These are phyloP conservation scores for Meganola albula DNA, from an alignment of 2,888 invertebrate species.

Conservation along the genomic window DNA sequence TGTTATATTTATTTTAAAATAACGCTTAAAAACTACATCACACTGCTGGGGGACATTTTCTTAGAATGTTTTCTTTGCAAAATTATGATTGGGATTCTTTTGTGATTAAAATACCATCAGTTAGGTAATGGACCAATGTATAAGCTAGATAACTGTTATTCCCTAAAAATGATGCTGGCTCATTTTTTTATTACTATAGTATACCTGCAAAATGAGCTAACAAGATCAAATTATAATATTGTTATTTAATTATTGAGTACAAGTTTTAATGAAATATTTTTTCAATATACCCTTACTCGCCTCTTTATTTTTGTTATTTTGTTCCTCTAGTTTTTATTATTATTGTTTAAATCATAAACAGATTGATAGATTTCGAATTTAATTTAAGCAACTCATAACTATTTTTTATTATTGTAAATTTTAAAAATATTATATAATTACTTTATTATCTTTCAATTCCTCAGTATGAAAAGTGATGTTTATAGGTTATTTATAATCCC, in stretches of 20 bases:
- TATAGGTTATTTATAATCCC: conserved; percentile 36
- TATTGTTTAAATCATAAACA: conserved; percentile 68
- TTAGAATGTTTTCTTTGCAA: conserved; percentile 45
- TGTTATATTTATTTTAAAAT: conserved; percentile 59
- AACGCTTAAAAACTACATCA: conserved; percentile 69
- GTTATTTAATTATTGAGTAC: conserved; percentile 78
- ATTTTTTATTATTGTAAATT: conserved; percentile 53
- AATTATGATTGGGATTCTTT: conserved; percentile 36
- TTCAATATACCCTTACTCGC: conserved; percentile 71
- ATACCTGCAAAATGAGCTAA: conserved; percentile 60
- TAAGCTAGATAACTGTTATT: conserved; percentile 56
- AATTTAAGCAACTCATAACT: conserved; percentile 52
- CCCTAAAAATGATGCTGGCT: conserved; percentile 50
- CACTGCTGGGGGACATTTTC: conserved; percentile 53
- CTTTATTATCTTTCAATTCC: conserved; percentile 67
- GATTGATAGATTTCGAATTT: conserved; percentile 51
- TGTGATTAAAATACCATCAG: conserved; percentile 36
- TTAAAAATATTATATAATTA: conserved; percentile 50
- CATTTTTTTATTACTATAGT: conserved; percentile 53
- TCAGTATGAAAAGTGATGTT: conserved; percentile 60
- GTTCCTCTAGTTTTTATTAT: conserved; percentile 76
- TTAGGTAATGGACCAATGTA: conserved; percentile 69
- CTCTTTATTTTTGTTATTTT: conserved; percentile 74
- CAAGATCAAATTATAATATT: conserved; percentile 76
- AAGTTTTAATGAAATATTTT: conserved; percentile 74